These are phyloP conservation scores for Xylota segnis DNA, from an alignment of 2,888 invertebrate species.

Conservation along the genomic window DNA sequence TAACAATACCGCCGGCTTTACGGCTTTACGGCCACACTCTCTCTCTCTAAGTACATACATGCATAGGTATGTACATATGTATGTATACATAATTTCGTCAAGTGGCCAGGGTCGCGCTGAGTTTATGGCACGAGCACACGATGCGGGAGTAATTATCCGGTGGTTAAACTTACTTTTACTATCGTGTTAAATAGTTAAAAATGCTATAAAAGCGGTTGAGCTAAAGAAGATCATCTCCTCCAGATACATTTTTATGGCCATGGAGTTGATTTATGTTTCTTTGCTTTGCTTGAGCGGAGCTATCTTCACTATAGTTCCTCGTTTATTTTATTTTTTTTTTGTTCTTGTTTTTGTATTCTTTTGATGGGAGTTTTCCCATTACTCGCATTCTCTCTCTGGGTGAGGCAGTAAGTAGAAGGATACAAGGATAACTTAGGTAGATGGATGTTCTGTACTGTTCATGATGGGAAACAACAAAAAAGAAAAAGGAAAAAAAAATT, in stretches of 20 bases:
- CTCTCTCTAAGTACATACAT: neutral
- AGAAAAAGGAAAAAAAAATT: slow-evolving; percentile 24
- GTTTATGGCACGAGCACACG: slow-evolving; percentile 69
- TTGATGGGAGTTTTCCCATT: slow-evolving; percentile 55
- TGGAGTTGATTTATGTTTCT: slow-evolving; percentile 72
- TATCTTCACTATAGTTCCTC: slow-evolving; percentile 17
- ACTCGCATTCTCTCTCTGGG: slow-evolving; percentile 39
- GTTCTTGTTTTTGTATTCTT: neutral
- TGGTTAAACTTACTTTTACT: slow-evolving; percentile 76
- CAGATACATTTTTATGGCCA: slow-evolving; percentile 70
- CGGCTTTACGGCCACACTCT: slow-evolving; percentile 34
- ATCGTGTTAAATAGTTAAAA: slow-evolving; percentile 77
- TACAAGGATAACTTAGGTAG: slow-evolving; percentile 55
- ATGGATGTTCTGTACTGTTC: slow-evolving; percentile 32
- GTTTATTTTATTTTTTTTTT: slow-evolving; percentile 11
- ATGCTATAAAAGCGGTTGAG: slow-evolving; percentile 67
- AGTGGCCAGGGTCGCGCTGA: slow-evolving; percentile 44
- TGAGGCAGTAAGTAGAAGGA: slow-evolving; percentile 37
- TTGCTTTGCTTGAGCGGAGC: slow-evolving; percentile 23
- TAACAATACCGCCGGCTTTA: slow-evolving; percentile 61
- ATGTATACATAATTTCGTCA: slow-evolving; percentile 41
- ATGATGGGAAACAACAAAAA: slow-evolving; percentile 14
- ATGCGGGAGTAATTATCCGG: slow-evolving; percentile 73
- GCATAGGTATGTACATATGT: too few relatives aligned
- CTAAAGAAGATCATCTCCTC: slow-evolving; percentile 66